phyloP scores from a whole-genome alignment of 2,888 invertebrate species.

The Allolobophora icterica region DNA sequence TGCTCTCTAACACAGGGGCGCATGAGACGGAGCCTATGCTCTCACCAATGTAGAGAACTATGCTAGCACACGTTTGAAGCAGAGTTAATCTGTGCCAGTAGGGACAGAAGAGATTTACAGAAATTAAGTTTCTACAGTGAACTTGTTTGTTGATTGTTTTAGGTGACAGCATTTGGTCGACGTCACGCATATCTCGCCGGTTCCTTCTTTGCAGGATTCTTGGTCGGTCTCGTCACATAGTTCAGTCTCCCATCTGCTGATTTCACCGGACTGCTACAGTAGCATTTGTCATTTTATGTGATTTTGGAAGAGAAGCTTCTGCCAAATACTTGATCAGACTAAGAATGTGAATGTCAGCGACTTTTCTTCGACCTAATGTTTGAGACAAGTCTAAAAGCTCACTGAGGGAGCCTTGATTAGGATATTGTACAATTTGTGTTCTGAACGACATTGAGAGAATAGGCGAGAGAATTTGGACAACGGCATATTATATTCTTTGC shows the following conservation, averaged over 20 bases:
- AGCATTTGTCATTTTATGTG: constrained; percentile 13
- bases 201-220: constrained; percentile 22
- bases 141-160: background rate
- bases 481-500: too few species aligned
- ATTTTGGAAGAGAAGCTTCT: background rate
- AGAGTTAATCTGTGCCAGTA: too few species aligned
- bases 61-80: too few species aligned
- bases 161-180: background rate
- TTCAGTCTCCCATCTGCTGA: background rate
- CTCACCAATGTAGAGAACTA: too few species aligned
- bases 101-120: background rate
- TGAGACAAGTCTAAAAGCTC: background rate
- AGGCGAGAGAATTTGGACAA: too few species aligned
- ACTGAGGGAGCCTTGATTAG: background rate
- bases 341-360: background rate
- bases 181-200: background rate
- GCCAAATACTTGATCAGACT: background rate
- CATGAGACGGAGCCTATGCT: too few species aligned
- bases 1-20: too few species aligned
- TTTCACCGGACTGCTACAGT: background rate
- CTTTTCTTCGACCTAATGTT: too few species aligned
- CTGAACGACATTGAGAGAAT: background rate
- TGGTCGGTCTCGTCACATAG: background rate
- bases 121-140: background rate
- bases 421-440: background rate